Evolutionary conservation across 2,888 invertebrate genomes (phyloP), one percentile per base, ranked within the genome.

Genomic region (Drosophila phalerata): DNA sequence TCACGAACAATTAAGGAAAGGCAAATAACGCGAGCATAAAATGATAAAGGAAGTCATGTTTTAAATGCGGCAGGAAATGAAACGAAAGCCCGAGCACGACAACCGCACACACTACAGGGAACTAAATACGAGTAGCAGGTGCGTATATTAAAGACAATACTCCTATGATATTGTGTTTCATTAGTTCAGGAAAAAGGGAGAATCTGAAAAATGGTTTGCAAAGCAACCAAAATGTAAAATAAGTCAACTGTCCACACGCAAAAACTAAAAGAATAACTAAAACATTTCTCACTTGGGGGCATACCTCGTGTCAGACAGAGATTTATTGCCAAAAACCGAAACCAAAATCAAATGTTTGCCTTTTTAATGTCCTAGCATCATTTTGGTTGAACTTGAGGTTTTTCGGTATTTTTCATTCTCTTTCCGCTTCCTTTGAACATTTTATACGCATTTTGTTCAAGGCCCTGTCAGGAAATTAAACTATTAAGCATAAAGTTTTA

Each of bases 401-500:
- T 68, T 37, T 51, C 45, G 32, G 38, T 11, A 22, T 30, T 56
- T 58, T 42, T 25, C 15, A 0, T 47, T n/a, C 37, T 4, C 8
- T 55, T 43, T 45, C 45, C 15, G 38, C 32, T 47, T 25, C 47
- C 45, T 8, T 32, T 47, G 28, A 15, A 11, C 52, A 51, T 37
- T 10, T 22, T 30, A 28, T 9, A 43, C 51, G 38, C 32, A 52
- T 68, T 42, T 63, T 38, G 19, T 63, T 73, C 34, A 55, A 78
- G 73, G 51, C 22, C 70, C 61, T 49, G 70, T 56, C 69, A 79
- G 82, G 85, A 84, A 87, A 84, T 84, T 85, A 84, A 87, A 84
- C 84, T 85, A 85, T 87, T 84, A 86, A 72, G 38, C 85, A 68
- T 77, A 68, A 85, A 87, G 49, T 85, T 76, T 82, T 85, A 85